Evolutionary conservation across 2,888 invertebrate genomes (phyloP), one percentile per base, ranked within the genome.

Genomic region (Cataglyphis albicans): DNA sequence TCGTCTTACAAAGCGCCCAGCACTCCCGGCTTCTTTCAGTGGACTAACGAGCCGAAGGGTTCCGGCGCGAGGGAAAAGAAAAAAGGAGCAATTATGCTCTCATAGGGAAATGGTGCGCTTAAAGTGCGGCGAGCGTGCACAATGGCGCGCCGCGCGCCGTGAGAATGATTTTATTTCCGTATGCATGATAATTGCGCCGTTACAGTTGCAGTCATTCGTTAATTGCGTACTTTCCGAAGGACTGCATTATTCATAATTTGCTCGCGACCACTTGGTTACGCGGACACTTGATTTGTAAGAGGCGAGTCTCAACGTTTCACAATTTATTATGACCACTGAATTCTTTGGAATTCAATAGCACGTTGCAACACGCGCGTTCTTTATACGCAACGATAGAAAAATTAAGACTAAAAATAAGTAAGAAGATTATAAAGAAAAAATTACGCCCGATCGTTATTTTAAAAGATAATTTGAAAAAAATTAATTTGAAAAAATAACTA

Each of bases 1-100:
- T 89, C 90, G 88, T 88, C 85, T 87, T 84, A 88, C 87, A 89
- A 89, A 90, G 90, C 90, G 90, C 87, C 81, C 84, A 90, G 59
- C 44, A 80, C 78, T 90, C 88, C 88, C 88, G 85, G 87, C 86
- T 90, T 90, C 90, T 90, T 90, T 90, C 87, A 86, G 67, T 82
- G 87, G 84, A 84, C 89, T 90, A 90, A 91, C 89, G 91, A 91
- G 91, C 89, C 89, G 89, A 89, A 87, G 85, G 88, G 81, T 82
- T 78, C 38, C 63, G 83, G 82, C 70, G 72, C 44, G 59, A 48
- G 75, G 65, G 57, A 73, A 80, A 84, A 83, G 61, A 73, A 88
- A 90, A 52, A 89, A 86, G 86, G 82, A 89, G 85, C 89, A 90
- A 91, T 91, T 91, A 90, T 86, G 82, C 85, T 78, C 86, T 85